A percentile compares a stretch with the other conserved stretches of the same genome.
Conservation (phyloP, 1,140 invertebrate genomes). For the Platyura marginata region DNA sequence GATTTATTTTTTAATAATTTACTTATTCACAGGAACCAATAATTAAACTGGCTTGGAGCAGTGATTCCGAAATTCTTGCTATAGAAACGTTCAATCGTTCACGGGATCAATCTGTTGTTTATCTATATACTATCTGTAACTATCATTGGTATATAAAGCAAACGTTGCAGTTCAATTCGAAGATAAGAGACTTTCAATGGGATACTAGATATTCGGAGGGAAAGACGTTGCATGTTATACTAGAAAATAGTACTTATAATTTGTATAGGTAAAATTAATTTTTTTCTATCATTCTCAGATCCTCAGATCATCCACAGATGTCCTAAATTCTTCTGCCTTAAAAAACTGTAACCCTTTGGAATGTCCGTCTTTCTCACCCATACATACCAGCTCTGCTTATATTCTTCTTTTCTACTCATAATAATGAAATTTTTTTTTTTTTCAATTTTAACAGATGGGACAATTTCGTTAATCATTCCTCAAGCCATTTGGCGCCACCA, state of each 20-base stretch:
- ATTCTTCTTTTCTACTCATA: neutral
- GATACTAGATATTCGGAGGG: constrained; percentile 33
- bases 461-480: constrained; percentile 27
- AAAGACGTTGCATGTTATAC: constrained; percentile 38
- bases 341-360: too few species aligned
- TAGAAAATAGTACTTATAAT: constrained; percentile 30
- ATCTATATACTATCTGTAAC: constrained; percentile 68
- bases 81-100: constrained; percentile 31
- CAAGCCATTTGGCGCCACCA: too few species aligned
- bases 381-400: too few species aligned
- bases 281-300: neutral
- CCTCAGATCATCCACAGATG: too few species aligned
- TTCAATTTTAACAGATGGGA: constrained; percentile 8
- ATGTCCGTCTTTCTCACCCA: too few species aligned
- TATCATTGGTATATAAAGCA: constrained; percentile 88
- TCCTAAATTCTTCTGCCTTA: too few species aligned
- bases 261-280: constrained; percentile 37
- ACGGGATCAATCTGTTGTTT: constrained; percentile 27
- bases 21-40: constrained; percentile 22
- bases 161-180: constrained; percentile 30
- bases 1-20: constrained; percentile 45
- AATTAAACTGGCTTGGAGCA: constrained; percentile 52
- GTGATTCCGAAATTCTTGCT: constrained; percentile 55
- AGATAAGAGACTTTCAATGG: constrained; percentile 37
- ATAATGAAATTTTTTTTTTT: neutral